Conservation (phyloP, 2,797 vertebrate genomes). For the Orientallactaga sibirica region DNA sequence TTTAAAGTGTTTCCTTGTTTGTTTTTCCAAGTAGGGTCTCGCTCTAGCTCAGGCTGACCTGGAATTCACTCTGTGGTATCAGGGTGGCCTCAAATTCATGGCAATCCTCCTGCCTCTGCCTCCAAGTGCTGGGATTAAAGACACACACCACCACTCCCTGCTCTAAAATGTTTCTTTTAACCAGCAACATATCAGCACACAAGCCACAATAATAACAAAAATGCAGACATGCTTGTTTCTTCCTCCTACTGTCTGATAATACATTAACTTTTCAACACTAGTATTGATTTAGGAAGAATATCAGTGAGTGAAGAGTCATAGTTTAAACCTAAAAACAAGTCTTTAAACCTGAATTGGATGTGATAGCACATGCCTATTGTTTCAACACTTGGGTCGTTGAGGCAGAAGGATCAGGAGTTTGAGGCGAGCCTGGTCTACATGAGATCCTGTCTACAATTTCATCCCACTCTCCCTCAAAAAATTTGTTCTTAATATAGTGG, state of each 20-base stretch:
- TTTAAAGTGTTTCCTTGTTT: slow-evolving; percentile 45
- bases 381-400: neutral
- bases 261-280: neutral
- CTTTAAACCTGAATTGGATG: neutral
- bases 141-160: too few species aligned
- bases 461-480: too few species aligned
- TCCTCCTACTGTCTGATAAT: slow-evolving; percentile 25
- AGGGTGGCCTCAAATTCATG: too few species aligned
- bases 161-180: too few species aligned
- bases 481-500: neutral
- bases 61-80: too few species aligned
- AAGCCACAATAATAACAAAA: neutral
- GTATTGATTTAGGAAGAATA: slow-evolving; percentile 39
- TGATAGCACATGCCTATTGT: too few species aligned
- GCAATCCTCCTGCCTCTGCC: too few species aligned
- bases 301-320: neutral
- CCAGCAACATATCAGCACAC: neutral
- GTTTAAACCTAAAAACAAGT: neutral
- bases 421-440: neutral
- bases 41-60: too few species aligned
- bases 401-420: too few species aligned
- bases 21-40: too few species aligned
- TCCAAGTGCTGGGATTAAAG: too few species aligned
- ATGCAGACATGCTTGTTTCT: neutral
- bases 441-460: neutral